Base-by-base conservation (phyloP, 2,888 invertebrate genomes). In the Andrena fulva region DNA sequence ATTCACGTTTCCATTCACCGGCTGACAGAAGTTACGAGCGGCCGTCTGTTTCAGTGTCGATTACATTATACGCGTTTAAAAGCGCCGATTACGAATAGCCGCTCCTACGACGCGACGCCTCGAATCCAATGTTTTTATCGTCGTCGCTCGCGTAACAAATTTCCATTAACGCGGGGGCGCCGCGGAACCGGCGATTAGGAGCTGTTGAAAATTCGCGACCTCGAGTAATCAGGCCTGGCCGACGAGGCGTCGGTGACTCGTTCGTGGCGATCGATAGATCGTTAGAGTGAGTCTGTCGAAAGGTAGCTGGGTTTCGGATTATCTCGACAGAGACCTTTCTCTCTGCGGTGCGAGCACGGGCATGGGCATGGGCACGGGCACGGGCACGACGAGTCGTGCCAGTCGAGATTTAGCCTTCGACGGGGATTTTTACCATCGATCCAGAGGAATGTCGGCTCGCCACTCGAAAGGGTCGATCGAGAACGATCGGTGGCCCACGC, bases 1-100 rank as follows among this genome's bases (percentile, higher is more conserved):
- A 92, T 92, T 92, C 91, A 92, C 91, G 92, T 91, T 91, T 91
- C 92, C 92, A 92, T 92, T 92, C 92, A 92, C 92, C 87, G 88
- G 73, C 84, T 78, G 86, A 83, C 87, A 80, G 72, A 80, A 87
- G 80, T 86, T 87, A 88, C 88, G 88, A 84, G 77, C 81, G 81
- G 74, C 82, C 83, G 85, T 81, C 84, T 84, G 86, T 85, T 88
- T 88, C 88, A 80, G 85, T 82, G 84, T 82, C 84, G 88, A 88
- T 88, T 87, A 87, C 84, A 80, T 88, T 87, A 88, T 87, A 71
- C 79, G 67, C 84, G 77, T 80, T 86, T 79, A 79, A 81, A 79
- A 67, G 79, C 78, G 63, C 75, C 72, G 78, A 78, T 84, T 82
- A 76, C 84, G 79, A 79, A 70, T 77, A 72, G 64, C 70, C 77